Percentiles rank a stretch among this genome's conserved stretches.
Evolutionary conservation across 2,113 vertebrate genomes (phyloP).

Genomic region (Bos indicus): DNA sequence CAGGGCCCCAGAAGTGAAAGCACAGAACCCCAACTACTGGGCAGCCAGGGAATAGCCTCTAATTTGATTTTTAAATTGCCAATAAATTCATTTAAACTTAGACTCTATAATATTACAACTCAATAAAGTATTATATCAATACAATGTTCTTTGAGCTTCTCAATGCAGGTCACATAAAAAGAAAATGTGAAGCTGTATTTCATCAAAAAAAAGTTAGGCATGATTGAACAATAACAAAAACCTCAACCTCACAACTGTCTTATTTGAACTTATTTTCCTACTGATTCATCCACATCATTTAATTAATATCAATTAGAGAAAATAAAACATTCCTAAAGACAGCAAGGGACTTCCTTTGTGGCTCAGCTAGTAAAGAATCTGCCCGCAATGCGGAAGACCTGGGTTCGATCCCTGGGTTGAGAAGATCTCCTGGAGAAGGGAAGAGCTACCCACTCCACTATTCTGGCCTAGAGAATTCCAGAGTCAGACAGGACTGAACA

Average conservation of each 20-base stretch:
- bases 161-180: not conserved
- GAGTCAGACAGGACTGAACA: not conserved
- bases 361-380: not conserved
- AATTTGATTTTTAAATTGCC: not conserved
- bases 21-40: not conserved
- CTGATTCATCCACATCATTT: not conserved
- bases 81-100: not conserved
- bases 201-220: not conserved
- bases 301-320: not conserved
- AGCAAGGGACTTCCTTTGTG: not conserved
- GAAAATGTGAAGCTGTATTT: not conserved
- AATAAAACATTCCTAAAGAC: not conserved
- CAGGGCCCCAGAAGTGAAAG: not conserved
- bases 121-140: not conserved
- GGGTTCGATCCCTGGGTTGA: not conserved
- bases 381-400: rapidly evolving
- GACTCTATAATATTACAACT: not conserved
- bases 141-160: not conserved
- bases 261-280: not conserved
- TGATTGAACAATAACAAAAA: not conserved
- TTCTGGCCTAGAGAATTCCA: not conserved
- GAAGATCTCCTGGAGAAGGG: not conserved
- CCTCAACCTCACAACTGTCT: not conserved
- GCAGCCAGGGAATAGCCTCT: too few species aligned
- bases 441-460: not conserved